phyloP scores from a whole-genome alignment of 2,113 vertebrate genomes.

The Natator depressus region DNA sequence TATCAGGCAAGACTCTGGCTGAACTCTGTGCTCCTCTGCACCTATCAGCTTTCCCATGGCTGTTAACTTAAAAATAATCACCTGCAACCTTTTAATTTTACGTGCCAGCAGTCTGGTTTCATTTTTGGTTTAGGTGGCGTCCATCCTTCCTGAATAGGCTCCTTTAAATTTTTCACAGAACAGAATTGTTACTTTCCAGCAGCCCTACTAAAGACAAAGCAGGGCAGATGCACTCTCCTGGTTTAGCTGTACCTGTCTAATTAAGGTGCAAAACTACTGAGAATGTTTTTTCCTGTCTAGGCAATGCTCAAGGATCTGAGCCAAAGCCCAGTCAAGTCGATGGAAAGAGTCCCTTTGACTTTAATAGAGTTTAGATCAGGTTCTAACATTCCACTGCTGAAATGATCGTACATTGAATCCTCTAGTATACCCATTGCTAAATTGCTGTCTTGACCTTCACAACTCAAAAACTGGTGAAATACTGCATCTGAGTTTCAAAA shows the following conservation, averaged over 20 bases:
- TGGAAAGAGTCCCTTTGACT: not conserved
- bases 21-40: too few species aligned
- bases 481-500: not conserved
- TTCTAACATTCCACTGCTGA: not conserved
- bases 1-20: too few species aligned
- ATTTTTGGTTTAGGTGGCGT: too few species aligned
- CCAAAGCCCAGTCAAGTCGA: not conserved
- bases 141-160: too few species aligned
- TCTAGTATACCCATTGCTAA: not conserved
- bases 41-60: too few species aligned
- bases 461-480: not conserved
- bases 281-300: not conserved
- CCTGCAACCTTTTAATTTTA: too few species aligned
- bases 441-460: not conserved
- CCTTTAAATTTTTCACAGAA: not conserved
- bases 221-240: not conserved
- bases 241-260: not conserved
- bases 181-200: not conserved
- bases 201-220: not conserved
- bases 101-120: too few species aligned
- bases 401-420: not conserved
- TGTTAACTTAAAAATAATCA: too few species aligned
- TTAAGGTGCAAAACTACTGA: not conserved
- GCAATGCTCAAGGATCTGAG: not conserved
- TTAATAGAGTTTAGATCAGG: not conserved